phyloP scores from a whole-genome alignment of 1,140 invertebrate genomes.

The Odontomachus brunneus region DNA sequence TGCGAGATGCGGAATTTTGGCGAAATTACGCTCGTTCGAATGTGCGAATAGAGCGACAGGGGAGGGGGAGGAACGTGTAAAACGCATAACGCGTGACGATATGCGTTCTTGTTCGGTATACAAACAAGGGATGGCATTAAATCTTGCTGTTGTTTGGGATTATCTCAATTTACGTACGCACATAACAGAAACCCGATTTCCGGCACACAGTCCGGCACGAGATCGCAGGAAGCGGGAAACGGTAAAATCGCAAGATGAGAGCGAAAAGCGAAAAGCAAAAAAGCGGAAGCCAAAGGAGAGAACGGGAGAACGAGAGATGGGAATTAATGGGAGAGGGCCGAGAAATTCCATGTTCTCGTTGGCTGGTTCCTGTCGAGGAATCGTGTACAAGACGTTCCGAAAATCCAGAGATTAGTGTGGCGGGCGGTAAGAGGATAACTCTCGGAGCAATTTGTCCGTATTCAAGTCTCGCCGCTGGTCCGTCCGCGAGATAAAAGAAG shows the following conservation, averaged over 20 bases:
- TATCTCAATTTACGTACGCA: too few species aligned
- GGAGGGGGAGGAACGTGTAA: too few species aligned
- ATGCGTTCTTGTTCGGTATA: too few species aligned
- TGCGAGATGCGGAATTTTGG: too few species aligned
- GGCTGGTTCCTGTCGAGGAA: constrained; percentile 45
- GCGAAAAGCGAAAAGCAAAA: constrained; percentile 37
- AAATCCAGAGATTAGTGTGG: constrained; percentile 56
- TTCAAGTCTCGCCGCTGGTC: constrained; percentile 37
- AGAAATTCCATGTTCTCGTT: constrained; percentile 53
- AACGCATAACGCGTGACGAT: too few species aligned
- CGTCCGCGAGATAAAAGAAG: constrained; percentile 59
- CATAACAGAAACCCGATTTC: background rate
- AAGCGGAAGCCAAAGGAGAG: constrained; percentile 33
- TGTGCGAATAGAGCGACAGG: too few species aligned
- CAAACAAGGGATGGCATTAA: too few species aligned
- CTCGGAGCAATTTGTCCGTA: constrained; percentile 47
- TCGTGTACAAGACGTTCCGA: constrained; percentile 40
- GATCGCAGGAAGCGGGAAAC: background rate
- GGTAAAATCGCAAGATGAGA: background rate
- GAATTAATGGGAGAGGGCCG: constrained; percentile 51
- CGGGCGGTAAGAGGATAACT: constrained; percentile 53
- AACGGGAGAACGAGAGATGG: constrained; percentile 37
- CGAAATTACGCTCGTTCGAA: too few species aligned
- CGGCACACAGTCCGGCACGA: background rate
- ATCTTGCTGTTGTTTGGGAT: too few species aligned